These are phyloP conservation scores for Siderastrea radians DNA, from an alignment of 92 coral and sea anemone species.

Conservation along the genomic window DNA sequence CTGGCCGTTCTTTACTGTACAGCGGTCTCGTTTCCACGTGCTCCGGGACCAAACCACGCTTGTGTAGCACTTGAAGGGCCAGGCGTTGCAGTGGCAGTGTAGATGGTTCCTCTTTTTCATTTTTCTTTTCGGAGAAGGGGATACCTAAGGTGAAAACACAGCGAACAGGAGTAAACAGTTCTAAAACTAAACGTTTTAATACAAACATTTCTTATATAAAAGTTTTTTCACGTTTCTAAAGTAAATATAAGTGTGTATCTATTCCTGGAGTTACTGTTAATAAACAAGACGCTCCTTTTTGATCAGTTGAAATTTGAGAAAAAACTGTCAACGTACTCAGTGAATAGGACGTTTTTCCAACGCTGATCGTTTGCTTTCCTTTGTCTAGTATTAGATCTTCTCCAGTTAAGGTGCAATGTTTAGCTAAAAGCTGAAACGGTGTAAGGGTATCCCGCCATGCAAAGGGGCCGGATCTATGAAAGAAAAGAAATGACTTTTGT, in stretches of 20 bases:
- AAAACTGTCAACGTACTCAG: conserved; percentile 21
- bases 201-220: too few species aligned
- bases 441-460: conserved; percentile 82
- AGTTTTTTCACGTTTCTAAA: too few species aligned
- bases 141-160: too few species aligned
- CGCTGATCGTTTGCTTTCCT: not conserved
- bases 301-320: too few species aligned
- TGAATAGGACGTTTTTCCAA: conserved; percentile 18
- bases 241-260: too few species aligned
- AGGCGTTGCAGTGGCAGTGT: conserved; percentile 54
- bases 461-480: conserved; percentile 63
- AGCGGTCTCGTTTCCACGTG: conserved; percentile 94
- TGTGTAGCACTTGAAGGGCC: conserved; percentile 84
- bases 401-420: conserved; percentile 67
- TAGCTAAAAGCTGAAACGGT: conserved; percentile 79
- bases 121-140: too few species aligned
- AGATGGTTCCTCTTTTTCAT: conserved; percentile 10
- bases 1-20: conserved; percentile 85
- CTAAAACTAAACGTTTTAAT: too few species aligned
- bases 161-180: too few species aligned
- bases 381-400: not conserved
- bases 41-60: conserved; percentile 84
- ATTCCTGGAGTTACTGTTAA: too few species aligned
- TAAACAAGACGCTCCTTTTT: too few species aligned
- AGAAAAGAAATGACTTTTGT: not conserved